Evolutionary conservation across 2,888 invertebrate species (phyloP), one percentile per base, ranked within the genome.

Genomic region (Conops quadrifasciatus): DNA sequence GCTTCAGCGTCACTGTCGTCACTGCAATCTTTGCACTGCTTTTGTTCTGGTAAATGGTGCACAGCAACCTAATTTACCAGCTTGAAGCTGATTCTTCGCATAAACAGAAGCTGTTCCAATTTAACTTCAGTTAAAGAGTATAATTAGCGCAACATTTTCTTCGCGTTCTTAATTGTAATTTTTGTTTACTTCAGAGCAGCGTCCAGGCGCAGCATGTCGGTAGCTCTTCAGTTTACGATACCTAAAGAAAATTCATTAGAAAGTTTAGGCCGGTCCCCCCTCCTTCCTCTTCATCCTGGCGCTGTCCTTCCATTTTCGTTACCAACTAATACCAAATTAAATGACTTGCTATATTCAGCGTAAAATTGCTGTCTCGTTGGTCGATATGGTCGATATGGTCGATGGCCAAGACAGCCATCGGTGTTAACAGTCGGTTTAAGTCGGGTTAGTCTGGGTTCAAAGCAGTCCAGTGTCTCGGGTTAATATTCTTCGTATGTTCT

Each of bases 101-200:
- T 62, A 60, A 60, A 60, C 26, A 56, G 30, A 47, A 51, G 47
- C 36, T 51, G 69, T 58, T 67, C 49, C 67, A 60, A 70, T 70
- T 66, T 64, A 65, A 62, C 69, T 60, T 69, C 72, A 67, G 63
- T 66, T 72, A 67, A 66, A 72, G 74, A 71, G 68, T 71, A 71
- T 73, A 74, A 73, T 74, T 74, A 74, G 74, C 73, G 74, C 68
- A 63, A 71, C 63, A 73, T 58, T 74, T 71, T 74, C 72, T 64
- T 67, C 65, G 65, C 72, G 56, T 24, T 64, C 28, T 66, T 59
- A 56, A 51, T 56, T 45, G 71, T 60, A 71, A 66, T 66, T 66
- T 62, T 58, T 70, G 49, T 65, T 70, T 64, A 59, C 56, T 64
- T 47, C 53, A 26, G 43, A 49, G 62, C 51, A 21, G 53, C 13